Conservation (phyloP, 2,797 vertebrate species). For the Schizothorax lantsangensis region DNA sequence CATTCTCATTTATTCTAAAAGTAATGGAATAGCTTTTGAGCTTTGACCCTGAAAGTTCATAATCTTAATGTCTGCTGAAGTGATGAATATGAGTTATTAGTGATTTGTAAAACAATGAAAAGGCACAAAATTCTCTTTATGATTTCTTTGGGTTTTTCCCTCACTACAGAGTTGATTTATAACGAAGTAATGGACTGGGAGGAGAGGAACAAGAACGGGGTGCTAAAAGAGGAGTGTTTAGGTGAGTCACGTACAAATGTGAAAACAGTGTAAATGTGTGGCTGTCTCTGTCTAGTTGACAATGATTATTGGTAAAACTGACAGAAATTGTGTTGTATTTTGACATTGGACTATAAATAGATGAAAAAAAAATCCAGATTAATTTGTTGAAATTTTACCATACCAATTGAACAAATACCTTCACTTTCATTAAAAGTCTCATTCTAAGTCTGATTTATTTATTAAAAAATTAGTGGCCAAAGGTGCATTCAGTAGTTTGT, state of each 20-base stretch:
- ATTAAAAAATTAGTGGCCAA: background rate
- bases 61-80: background rate
- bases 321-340: background rate
- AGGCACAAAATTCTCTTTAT: background rate
- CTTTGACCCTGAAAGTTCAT: background rate
- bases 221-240: conserved; percentile 93
- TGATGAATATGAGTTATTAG: background rate
- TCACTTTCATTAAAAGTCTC: background rate
- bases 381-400: background rate
- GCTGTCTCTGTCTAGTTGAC: background rate
- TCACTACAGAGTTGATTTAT: conserved; percentile 90
- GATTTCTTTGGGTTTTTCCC: background rate
- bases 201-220: conserved; percentile 95
- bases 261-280: background rate
- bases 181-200: conserved; percentile 99
- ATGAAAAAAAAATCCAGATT: background rate
- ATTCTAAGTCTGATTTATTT: background rate
- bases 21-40: background rate
- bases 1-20: background rate
- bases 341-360: background rate
- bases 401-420: background rate
- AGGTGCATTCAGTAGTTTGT: background rate
- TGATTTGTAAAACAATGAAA: background rate
- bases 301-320: background rate
- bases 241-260: conserved; percentile 73